phyloP scores from a whole-genome alignment of 2,888 invertebrate genomes.

The Thera obeliscata region DNA sequence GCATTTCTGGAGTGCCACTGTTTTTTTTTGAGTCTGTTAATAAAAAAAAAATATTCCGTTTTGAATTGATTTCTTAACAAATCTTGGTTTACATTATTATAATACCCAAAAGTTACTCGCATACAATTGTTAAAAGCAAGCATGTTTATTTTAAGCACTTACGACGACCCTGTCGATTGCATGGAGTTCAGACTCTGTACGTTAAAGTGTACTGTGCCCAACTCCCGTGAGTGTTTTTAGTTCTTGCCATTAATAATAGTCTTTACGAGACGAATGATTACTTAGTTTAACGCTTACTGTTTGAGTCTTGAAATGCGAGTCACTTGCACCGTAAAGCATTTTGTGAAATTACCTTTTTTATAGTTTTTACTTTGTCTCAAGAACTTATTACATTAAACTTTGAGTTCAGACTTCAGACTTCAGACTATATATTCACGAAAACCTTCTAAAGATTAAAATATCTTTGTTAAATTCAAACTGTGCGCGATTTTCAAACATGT shows the following conservation, averaged over 20 bases:
- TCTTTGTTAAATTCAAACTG: background rate
- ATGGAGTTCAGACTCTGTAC: constrained; percentile 6
- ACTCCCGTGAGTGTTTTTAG: constrained; percentile 52
- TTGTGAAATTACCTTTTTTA: constrained; percentile 28
- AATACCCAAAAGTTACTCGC: no score
- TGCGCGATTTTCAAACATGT: background rate
- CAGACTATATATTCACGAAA: background rate
- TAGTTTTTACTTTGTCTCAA: constrained; percentile 14
- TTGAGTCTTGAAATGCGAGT: constrained; percentile 38
- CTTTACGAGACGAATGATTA: constrained; percentile 52
- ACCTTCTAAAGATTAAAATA: background rate
- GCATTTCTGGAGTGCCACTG: no score
- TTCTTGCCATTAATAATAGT: constrained; percentile 52
- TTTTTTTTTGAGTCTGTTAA: no score
- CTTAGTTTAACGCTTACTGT: constrained; percentile 48
- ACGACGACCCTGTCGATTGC: background rate
- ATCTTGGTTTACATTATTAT: no score
- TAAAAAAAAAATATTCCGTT: no score
- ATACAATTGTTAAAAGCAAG: background rate
- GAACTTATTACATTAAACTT: background rate
- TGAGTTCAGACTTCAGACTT: background rate
- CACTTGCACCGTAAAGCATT: constrained; percentile 32
- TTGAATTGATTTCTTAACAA: no score
- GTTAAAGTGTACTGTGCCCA: constrained; percentile 6
- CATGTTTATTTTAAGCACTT: no score